Percentiles rank a stretch among this genome's conserved stretches.
Evolutionary conservation across 2,888 invertebrate genomes (phyloP).

Genomic region (Drosophila melanosoma): DNA sequence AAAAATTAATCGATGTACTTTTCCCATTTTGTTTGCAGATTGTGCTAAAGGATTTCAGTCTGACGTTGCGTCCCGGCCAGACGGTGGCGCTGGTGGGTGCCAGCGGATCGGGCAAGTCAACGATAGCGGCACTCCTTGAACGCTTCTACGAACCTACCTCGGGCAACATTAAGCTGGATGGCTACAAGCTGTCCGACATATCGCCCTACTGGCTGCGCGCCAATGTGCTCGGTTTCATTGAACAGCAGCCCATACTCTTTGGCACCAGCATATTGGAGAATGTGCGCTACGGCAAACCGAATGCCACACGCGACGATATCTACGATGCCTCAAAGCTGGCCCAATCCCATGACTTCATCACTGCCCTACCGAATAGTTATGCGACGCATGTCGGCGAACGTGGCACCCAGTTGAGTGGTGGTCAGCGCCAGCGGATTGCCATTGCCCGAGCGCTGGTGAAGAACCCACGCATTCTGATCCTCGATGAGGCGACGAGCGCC

Average conservation of each 20-base stretch:
- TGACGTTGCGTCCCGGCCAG: slow-evolving; percentile 93
- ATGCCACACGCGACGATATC: slow-evolving; percentile 89
- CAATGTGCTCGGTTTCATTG: slow-evolving; percentile 93
- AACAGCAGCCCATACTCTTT: slow-evolving; percentile 97
- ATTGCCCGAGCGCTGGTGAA: slow-evolving; percentile 97
- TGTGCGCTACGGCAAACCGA: slow-evolving; percentile 94
- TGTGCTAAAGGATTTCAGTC: slow-evolving; percentile 93
- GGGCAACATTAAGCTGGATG: slow-evolving; percentile 84
- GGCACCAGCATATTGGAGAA: slow-evolving; percentile 96
- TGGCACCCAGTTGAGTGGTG: slow-evolving; percentile 96
- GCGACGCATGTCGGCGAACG: slow-evolving; percentile 95
- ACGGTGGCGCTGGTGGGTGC: slow-evolving; percentile 96
- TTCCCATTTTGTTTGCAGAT: slow-evolving; percentile 84
- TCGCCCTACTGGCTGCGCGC: slow-evolving; percentile 93
- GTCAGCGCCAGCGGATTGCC: slow-evolving; percentile 97
- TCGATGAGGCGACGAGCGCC: slow-evolving; percentile 98
- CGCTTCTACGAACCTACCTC: slow-evolving; percentile 87
- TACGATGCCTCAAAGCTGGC: slow-evolving; percentile 92
- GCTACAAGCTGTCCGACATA: slow-evolving; percentile 82
- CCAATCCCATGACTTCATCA: slow-evolving; percentile 96
- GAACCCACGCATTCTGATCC: slow-evolving; percentile 93
- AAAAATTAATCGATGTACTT: background rate
- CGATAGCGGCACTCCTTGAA: slow-evolving; percentile 94
- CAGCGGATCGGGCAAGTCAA: slow-evolving; percentile 98
- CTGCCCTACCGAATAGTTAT: slow-evolving; percentile 92